These are phyloP conservation scores for Siniperca undulata DNA, from an alignment of 2,797 vertebrate species.

Conservation along the genomic window DNA sequence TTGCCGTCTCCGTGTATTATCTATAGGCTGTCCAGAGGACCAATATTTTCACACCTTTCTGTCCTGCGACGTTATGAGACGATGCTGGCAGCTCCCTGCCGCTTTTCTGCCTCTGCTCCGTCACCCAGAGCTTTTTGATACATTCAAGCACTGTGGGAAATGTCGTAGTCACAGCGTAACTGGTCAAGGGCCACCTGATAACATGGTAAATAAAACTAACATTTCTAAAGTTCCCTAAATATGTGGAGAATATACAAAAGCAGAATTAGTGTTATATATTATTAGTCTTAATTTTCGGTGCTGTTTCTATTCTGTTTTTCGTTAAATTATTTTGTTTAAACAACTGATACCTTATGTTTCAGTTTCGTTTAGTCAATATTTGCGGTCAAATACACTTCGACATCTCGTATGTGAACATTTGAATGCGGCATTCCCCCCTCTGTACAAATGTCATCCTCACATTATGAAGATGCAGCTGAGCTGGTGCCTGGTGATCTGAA, in stretches of 20 bases:
- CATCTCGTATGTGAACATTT: not conserved
- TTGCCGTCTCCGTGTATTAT: not conserved
- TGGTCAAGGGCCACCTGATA: conserved; percentile 6
- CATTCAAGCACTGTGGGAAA: conserved; percentile 66
- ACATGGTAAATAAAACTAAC: not conserved
- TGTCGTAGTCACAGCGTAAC: not conserved
- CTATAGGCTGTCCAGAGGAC: not conserved
- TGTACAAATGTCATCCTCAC: not conserved
- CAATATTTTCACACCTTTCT: conserved; percentile 70
- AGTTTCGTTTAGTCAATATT: not conserved
- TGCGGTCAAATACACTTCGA: not conserved
- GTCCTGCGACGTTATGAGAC: conserved; percentile 65
- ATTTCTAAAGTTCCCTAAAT: not conserved
- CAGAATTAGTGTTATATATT: not conserved
- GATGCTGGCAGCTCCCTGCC: conserved; percentile 73
- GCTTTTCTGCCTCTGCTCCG: conserved; percentile 65
- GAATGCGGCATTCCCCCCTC: not conserved
- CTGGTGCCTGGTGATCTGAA: not conserved
- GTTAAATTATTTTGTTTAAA: not conserved
- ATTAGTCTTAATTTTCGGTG: not conserved
- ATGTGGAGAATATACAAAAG: not conserved
- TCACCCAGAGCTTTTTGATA: conserved; percentile 57
- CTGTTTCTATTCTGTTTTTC: not conserved
- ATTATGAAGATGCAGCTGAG: not conserved
- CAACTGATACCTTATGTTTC: not conserved